phyloP scores from a whole-genome alignment of 2,113 vertebrate genomes.

The Rhineura floridana region DNA sequence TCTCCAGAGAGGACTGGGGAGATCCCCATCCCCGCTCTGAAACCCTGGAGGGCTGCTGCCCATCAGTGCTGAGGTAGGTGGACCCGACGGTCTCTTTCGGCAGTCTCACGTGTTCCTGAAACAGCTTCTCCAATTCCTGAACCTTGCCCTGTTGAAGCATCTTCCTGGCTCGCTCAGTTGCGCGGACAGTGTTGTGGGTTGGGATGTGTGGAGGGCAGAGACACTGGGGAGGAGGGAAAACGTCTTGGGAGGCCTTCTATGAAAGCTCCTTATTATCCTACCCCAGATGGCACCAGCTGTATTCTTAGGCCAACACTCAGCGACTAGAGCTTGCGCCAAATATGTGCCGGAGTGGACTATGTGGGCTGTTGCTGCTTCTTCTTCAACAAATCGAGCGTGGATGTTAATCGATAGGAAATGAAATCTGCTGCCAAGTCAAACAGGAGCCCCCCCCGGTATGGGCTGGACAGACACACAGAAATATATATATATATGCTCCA shows the following conservation, averaged over 20 bases:
- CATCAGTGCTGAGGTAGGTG: too few species aligned
- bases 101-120: too few species aligned
- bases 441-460: constrained; percentile 39
- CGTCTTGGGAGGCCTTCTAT: constrained; percentile 58
- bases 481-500: neutral
- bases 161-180: neutral
- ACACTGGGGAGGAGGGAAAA: constrained; percentile 45
- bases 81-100: too few species aligned
- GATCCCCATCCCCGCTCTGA: too few species aligned
- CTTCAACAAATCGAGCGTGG: constrained; percentile 64
- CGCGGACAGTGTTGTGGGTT: constrained; percentile 18
- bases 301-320: constrained; percentile 54
- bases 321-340: constrained; percentile 65
- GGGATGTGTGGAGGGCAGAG: constrained; percentile 3
- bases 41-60: too few species aligned
- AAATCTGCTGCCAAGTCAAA: constrained; percentile 57
- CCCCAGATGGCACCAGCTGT: constrained; percentile 69
- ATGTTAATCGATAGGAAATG: constrained; percentile 60
- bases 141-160: constrained; percentile 32
- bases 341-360: constrained; percentile 69
- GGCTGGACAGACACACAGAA: neutral
- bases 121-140: too few species aligned
- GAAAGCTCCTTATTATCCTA: constrained; percentile 71
- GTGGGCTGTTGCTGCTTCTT: constrained; percentile 29
- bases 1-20: too few species aligned